phyloP scores from a whole-genome alignment of 2,113 vertebrate species.

The Cololabis saira region DNA sequence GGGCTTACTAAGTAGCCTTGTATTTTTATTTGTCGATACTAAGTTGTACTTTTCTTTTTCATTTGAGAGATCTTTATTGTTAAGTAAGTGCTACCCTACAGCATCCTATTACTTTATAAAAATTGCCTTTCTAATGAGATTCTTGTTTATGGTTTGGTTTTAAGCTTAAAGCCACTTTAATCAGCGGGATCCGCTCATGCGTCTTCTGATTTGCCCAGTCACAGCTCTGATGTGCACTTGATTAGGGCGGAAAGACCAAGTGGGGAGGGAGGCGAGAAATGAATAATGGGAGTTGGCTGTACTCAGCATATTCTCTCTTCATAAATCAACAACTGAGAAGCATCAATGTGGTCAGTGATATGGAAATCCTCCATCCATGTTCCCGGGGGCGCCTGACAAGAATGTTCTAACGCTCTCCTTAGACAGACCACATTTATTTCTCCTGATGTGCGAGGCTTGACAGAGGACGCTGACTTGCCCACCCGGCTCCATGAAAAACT shows the following conservation, averaged over 20 bases:
- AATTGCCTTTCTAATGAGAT: not conserved
- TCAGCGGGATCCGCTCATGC: not conserved
- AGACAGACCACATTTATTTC: constrained; percentile 23
- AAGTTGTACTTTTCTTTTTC: too few relatives aligned
- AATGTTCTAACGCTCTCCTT: constrained; percentile 43
- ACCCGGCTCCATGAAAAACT: constrained; percentile 16
- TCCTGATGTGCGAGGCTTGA: constrained; percentile 51
- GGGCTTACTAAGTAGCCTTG: too few relatives aligned
- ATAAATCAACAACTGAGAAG: constrained; percentile 16
- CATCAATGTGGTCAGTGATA: constrained; percentile 58
- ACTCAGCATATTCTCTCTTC: constrained; percentile 63
- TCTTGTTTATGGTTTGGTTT: not conserved
- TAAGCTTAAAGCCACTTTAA: not conserved
- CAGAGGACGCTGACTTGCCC: constrained; percentile 19
- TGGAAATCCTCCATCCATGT: constrained; percentile 49
- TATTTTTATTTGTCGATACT: too few relatives aligned
- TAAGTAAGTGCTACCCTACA: too few relatives aligned
- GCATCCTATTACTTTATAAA: too few relatives aligned
- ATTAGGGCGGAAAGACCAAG: constrained; percentile 8
- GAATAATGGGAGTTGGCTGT: constrained; percentile 44
- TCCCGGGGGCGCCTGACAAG: constrained; percentile 41
- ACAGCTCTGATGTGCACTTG: constrained; percentile 1
- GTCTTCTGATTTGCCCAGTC: not conserved
- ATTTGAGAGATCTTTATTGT: too few relatives aligned
- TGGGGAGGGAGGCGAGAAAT: constrained; percentile 6